Conservation (phyloP, 1,140 invertebrate species). For the Drosophila equinoxialis region DNA sequence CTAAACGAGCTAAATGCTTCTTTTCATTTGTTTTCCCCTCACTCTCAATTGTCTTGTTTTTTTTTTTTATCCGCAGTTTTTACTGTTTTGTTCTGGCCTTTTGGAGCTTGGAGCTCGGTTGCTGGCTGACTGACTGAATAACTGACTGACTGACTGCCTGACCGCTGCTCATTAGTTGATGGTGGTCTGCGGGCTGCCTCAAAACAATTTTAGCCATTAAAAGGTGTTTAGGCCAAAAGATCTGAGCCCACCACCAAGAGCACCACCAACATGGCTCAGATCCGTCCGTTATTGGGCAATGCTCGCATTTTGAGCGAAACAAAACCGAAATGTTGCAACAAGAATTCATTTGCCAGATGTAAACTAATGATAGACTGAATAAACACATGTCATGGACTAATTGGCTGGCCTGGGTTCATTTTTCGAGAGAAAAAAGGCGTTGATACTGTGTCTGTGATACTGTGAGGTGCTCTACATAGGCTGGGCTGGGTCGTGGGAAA, state of each 20-base stretch:
- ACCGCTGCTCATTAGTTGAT: conserved; percentile 70
- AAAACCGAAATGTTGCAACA: conserved; percentile 61
- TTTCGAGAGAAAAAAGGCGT: conserved; percentile 38
- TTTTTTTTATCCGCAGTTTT: conserved; percentile 35
- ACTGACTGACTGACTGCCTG: conserved; percentile 40
- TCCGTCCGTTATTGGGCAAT: conserved; percentile 73
- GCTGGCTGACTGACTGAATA: conserved; percentile 28
- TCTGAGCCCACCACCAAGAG: conserved; percentile 32
- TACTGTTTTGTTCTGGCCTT: conserved; percentile 64
- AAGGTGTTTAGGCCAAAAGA: conserved; percentile 68
- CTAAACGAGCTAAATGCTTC: conserved; percentile 35
- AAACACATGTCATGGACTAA: conserved; percentile 58
- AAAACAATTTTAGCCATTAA: conserved; percentile 60
- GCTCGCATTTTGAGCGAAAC: conserved; percentile 51
- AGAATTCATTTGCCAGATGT: conserved; percentile 63
- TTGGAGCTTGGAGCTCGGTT: conserved; percentile 52
- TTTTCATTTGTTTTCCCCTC: conserved; percentile 3
- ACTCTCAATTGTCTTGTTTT: conserved; percentile 46
- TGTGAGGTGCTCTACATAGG: background rate
- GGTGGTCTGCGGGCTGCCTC: conserved; percentile 43
- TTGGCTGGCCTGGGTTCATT: conserved; percentile 54
- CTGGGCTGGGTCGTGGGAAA: background rate
- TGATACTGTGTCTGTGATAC: conserved; percentile 1
- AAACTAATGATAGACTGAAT: conserved; percentile 70
- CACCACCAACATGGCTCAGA: conserved; percentile 6